A percentile compares a stretch with the other conserved stretches of the same genome.
Conservation (phyloP, 2,888 invertebrate species). For the Cheilosia pagana region DNA sequence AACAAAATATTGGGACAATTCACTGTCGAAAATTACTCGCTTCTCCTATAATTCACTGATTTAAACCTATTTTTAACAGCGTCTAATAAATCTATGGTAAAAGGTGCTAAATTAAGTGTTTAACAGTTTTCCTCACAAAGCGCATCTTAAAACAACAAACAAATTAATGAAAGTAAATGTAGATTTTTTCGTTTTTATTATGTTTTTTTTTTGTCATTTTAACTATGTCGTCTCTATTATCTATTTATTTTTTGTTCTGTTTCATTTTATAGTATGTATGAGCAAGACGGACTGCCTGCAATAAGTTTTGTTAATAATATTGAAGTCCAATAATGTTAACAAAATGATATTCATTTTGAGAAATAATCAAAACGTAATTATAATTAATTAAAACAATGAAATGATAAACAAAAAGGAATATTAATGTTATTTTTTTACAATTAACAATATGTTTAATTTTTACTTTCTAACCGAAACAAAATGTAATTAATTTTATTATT, state of each 20-base stretch:
- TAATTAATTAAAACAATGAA: slow-evolving; percentile 59
- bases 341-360: slow-evolving; percentile 81
- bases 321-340: slow-evolving; percentile 81
- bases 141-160: slow-evolving; percentile 26
- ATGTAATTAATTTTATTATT: slow-evolving; percentile 66
- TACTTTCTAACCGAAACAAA: slow-evolving; percentile 58
- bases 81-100: neutral
- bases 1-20: neutral
- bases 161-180: slow-evolving; percentile 25
- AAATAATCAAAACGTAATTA: slow-evolving; percentile 76
- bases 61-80: neutral
- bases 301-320: slow-evolving; percentile 82
- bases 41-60: neutral
- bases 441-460: slow-evolving; percentile 67
- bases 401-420: slow-evolving; percentile 46
- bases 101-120: slow-evolving; percentile 20
- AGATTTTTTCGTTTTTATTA: slow-evolving; percentile 25
- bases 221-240: slow-evolving; percentile 22
- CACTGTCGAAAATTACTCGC: neutral
- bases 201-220: slow-evolving; percentile 6
- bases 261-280: slow-evolving; percentile 49
- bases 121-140: slow-evolving; percentile 23
- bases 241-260: slow-evolving; percentile 56
- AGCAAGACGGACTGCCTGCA: slow-evolving; percentile 81
- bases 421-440: slow-evolving; percentile 72